Evolutionary conservation across 2,113 vertebrate genomes (phyloP).

Genomic region (Orycteropus afer): DNA sequence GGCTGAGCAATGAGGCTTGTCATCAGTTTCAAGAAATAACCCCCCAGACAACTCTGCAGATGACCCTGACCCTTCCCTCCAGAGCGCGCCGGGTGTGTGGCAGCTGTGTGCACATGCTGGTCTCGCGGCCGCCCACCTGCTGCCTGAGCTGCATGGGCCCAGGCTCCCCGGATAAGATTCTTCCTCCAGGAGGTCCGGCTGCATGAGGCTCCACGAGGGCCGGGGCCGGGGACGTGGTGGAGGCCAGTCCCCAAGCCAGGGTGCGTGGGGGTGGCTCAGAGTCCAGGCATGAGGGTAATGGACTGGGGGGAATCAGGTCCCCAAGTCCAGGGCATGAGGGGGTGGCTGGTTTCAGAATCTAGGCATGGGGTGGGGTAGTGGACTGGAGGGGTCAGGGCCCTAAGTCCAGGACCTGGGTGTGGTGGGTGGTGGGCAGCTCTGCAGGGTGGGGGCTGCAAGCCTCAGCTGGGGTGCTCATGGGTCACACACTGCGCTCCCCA

Average conservation of each 20-base stretch:
- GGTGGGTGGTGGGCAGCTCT: too few species aligned
- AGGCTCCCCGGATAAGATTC: not conserved
- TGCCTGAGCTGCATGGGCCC: fast-evolving
- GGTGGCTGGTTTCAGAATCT: too few species aligned
- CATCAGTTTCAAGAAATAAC: not conserved
- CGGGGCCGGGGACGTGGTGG: too few species aligned
- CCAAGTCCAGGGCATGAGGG: too few species aligned
- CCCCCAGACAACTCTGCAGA: fast-evolving
- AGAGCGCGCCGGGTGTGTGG: fast-evolving
- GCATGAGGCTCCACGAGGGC: fast-evolving
- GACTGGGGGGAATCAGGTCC: too few species aligned
- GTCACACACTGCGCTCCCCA: not conserved
- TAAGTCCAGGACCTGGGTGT: too few species aligned
- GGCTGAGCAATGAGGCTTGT: fast-evolving
- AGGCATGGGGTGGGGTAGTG: not conserved
- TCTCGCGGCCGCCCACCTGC: not conserved
- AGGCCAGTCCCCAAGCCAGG: too few species aligned
- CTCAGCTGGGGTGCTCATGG: not conserved
- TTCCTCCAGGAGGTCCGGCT: not conserved
- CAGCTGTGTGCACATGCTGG: fast-evolving
- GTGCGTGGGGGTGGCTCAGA: too few species aligned
- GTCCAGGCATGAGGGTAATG: too few species aligned
- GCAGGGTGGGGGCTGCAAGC: not conserved
- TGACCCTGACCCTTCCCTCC: fast-evolving
- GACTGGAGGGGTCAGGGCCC: too few species aligned